Conservation (phyloP, 1,140 invertebrate species). For the Onthophagus taurus region DNA sequence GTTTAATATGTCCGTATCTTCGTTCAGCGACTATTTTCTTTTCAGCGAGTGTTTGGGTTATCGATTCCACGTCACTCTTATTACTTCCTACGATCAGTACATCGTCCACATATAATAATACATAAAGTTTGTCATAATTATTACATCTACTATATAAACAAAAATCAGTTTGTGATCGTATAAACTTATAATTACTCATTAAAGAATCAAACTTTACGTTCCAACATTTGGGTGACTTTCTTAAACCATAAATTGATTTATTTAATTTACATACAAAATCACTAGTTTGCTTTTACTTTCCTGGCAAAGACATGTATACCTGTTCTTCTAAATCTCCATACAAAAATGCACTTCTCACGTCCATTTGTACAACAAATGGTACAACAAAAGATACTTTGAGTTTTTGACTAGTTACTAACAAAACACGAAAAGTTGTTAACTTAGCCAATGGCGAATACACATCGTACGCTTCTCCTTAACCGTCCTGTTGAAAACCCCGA, state of each 20-base stretch:
- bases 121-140: constrained; percentile 10
- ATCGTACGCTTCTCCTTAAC: constrained; percentile 11
- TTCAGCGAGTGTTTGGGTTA: neutral
- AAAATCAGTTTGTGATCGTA: constrained; percentile 10
- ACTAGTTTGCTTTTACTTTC: constrained; percentile 20
- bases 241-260: constrained; percentile 9
- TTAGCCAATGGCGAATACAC: constrained; percentile 20
- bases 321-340: constrained; percentile 32
- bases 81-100: constrained; percentile 7
- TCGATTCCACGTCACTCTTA: neutral
- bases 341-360: constrained; percentile 37
- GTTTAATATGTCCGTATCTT: too few species aligned
- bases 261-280: constrained; percentile 5
- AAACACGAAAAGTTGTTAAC: constrained; percentile 15
- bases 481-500: constrained; percentile 11
- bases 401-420: constrained; percentile 14
- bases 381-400: too few species aligned
- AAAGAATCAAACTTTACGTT: constrained; percentile 18
- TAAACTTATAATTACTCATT: constrained; percentile 13
- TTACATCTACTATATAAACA: constrained; percentile 15
- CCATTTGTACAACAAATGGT: constrained; percentile 34
- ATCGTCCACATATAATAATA: constrained; percentile 22
- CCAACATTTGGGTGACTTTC: constrained; percentile 4
- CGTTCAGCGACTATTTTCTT: too few species aligned
- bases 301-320: constrained; percentile 33